These are phyloP conservation scores for Schizaphis graminum DNA, from an alignment of 2,888 invertebrate genomes.

Conservation along the genomic window DNA sequence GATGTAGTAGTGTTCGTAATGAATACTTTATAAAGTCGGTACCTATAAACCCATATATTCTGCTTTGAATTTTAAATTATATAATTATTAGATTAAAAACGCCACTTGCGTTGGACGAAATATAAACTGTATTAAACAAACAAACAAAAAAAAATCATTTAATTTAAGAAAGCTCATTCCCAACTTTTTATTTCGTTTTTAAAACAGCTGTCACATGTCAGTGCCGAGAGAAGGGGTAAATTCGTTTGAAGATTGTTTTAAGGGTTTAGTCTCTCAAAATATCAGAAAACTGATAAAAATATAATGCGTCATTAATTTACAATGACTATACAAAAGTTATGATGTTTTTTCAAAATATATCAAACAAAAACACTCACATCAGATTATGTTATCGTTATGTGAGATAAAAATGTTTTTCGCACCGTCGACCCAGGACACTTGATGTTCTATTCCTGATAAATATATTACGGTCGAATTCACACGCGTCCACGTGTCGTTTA, in stretches of 20 bases:
- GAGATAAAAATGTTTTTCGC: background rate
- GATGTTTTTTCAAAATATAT: background rate
- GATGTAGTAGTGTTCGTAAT: background rate
- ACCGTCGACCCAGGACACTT: background rate
- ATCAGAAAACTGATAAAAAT: background rate
- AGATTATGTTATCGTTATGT: background rate
- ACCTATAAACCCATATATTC: background rate
- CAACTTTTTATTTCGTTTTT: background rate
- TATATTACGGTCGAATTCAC: background rate
- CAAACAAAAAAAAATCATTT: background rate
- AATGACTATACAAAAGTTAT: background rate
- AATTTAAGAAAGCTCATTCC: background rate
- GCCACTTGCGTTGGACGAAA: background rate
- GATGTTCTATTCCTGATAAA: background rate
- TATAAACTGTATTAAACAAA: background rate
- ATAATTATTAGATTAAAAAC: no score
- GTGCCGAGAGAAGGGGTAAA: background rate
- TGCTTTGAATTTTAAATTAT: background rate
- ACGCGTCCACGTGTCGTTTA: background rate
- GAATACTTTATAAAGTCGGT: background rate
- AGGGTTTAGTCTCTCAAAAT: background rate
- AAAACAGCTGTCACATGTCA: background rate
- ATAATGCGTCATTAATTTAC: background rate
- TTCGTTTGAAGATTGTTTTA: background rate
- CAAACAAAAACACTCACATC: background rate